Percentiles rank a stretch among this genome's conserved stretches.
phyloP scores from a whole-genome alignment of 2,113 vertebrate species.

The Micronycteris hirsuta region DNA sequence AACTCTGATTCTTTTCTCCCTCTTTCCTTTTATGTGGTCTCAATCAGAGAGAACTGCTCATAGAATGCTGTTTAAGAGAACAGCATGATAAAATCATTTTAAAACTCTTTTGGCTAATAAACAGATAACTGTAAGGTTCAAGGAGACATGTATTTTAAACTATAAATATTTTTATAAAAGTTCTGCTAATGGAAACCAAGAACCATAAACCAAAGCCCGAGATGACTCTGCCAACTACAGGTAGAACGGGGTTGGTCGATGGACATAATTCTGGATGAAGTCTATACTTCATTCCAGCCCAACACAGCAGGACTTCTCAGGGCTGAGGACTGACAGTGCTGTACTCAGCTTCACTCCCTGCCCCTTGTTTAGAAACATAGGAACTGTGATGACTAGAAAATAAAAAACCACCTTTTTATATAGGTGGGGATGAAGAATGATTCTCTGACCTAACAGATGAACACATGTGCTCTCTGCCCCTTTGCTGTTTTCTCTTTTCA shows the following conservation, averaged over 20 bases:
- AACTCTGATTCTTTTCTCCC: background rate
- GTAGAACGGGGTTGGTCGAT: background rate
- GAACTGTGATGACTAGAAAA: too few relatives aligned
- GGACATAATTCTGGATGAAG: rapidly evolving
- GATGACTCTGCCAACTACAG: rapidly evolving
- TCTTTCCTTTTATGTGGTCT: background rate
- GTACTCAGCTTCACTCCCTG: background rate
- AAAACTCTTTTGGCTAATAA: background rate
- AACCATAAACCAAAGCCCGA: background rate
- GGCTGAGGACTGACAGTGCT: background rate
- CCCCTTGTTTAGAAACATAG: background rate
- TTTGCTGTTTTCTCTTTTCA: background rate
- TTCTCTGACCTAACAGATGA: too few relatives aligned
- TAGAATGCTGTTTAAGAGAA: background rate
- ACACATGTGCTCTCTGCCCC: rapidly evolving
- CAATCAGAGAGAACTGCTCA: background rate
- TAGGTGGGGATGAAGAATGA: background rate
- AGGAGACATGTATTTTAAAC: background rate
- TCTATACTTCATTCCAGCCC: background rate
- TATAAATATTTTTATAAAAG: background rate
- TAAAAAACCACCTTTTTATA: background rate
- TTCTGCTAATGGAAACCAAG: background rate
- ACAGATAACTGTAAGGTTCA: background rate
- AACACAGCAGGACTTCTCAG: background rate
- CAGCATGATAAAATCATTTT: background rate